Conservation (phyloP, 23 tunicate species). For the Trididemnum clinides region DNA sequence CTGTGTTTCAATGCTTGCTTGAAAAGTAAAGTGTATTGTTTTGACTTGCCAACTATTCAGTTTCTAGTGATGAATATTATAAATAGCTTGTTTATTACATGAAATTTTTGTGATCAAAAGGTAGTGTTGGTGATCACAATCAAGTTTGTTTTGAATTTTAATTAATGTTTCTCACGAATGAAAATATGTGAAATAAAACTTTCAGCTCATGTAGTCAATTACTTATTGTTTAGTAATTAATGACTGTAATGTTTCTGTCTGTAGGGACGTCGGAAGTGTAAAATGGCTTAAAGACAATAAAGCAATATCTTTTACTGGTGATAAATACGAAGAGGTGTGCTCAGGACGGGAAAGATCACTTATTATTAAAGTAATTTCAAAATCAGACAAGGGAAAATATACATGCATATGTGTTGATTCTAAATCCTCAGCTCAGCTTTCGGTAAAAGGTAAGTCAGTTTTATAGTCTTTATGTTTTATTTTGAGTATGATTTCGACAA, state of each 20-base stretch:
- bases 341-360: conserved; percentile 65
- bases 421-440: conserved; percentile 58
- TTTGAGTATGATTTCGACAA: too few relatives aligned
- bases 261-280: conserved; percentile 61
- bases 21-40: conserved; percentile 32
- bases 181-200: too few relatives aligned
- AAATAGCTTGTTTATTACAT: neutral
- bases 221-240: too few relatives aligned
- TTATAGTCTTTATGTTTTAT: too few relatives aligned
- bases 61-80: neutral
- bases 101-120: too few relatives aligned
- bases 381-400: conserved; percentile 80
- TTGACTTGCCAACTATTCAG: neutral
- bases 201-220: too few relatives aligned
- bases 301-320: conserved; percentile 35
- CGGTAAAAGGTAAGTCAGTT: conserved; percentile 68
- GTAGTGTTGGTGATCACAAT: too few relatives aligned
- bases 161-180: too few relatives aligned
- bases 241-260: too few relatives aligned
- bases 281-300: conserved; percentile 84
- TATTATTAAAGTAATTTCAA: conserved; percentile 61
- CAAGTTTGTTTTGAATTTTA: too few relatives aligned
- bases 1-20: conserved; percentile 46
- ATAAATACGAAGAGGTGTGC: conserved; percentile 70
- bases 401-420: conserved; percentile 59